phyloP scores from a whole-genome alignment of 2,888 invertebrate species.

The Sisyra nigra region DNA sequence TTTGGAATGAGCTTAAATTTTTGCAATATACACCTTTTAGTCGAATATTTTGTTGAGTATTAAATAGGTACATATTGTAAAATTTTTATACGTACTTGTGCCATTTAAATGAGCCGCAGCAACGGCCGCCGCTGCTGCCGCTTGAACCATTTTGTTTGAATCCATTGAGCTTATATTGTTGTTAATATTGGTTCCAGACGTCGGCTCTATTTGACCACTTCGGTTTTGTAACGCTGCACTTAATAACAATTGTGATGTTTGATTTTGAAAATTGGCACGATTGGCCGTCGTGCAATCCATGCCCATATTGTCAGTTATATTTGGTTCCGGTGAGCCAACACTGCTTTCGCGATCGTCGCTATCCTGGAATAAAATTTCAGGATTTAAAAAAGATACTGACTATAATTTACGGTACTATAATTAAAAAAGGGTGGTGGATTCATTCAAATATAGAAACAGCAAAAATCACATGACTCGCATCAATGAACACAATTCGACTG shows the following conservation, averaged over 20 bases:
- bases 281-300: slow-evolving; percentile 20
- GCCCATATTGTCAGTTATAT: slow-evolving; percentile 28
- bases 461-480: not conserved
- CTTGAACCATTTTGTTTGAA: slow-evolving; percentile 27
- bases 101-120: slow-evolving; percentile 44
- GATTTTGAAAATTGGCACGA: slow-evolving; percentile 18
- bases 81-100: slow-evolving; percentile 38
- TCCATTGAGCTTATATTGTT: slow-evolving; percentile 21
- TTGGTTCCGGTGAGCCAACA: slow-evolving; percentile 42
- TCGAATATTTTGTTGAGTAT: too few relatives aligned
- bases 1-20: too few relatives aligned
- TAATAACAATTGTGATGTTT: slow-evolving; percentile 15
- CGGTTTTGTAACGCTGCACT: slow-evolving; percentile 20
- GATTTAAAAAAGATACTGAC: not conserved
- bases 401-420: not conserved
- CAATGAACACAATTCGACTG: too few relatives aligned
- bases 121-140: slow-evolving; percentile 31
- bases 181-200: slow-evolving; percentile 22
- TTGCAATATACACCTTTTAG: too few relatives aligned
- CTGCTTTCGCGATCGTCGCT: slow-evolving; percentile 44
- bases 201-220: slow-evolving; percentile 16
- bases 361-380: slow-evolving; percentile 30
- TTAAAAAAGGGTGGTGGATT: not conserved
- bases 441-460: not conserved
- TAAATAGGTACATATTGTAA: too few relatives aligned